Percentiles rank a stretch among this genome's conserved stretches.
Evolutionary conservation across 2,113 vertebrate species (phyloP).

Genomic region (Cygnus buccinator): DNA sequence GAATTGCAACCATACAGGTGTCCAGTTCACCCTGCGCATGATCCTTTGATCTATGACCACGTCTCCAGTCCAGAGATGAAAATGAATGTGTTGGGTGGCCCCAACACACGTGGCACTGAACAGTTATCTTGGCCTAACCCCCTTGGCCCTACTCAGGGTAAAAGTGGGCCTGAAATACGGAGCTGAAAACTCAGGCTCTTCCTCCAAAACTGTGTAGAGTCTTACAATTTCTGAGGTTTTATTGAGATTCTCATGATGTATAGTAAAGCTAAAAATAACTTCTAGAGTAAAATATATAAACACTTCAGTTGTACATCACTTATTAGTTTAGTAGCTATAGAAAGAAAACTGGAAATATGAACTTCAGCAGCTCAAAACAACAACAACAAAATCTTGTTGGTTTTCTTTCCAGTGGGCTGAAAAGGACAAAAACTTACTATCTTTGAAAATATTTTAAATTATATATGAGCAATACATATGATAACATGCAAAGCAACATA

Average conservation of each 20-base stretch:
- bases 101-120: accelerated
- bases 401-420: not conserved
- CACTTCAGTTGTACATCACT: not conserved
- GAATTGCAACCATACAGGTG: not conserved
- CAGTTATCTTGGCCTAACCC: accelerated
- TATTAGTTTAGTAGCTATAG: not conserved
- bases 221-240: not conserved
- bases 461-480: not conserved
- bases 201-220: not conserved
- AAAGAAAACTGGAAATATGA: not conserved
- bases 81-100: not conserved
- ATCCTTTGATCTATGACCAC: not conserved
- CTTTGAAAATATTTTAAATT: not conserved
- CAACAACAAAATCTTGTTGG: not conserved
- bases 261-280: not conserved
- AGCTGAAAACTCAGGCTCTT: not conserved
- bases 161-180: not conserved
- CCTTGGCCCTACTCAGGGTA: not conserved
- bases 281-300: not conserved
- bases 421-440: not conserved
- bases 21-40: not conserved
- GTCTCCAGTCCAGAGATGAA: not conserved
- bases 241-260: not conserved
- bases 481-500: not conserved
- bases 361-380: too few species aligned